Conservation (phyloP, 2,888 invertebrate genomes). For the Abrostola triplasia region DNA sequence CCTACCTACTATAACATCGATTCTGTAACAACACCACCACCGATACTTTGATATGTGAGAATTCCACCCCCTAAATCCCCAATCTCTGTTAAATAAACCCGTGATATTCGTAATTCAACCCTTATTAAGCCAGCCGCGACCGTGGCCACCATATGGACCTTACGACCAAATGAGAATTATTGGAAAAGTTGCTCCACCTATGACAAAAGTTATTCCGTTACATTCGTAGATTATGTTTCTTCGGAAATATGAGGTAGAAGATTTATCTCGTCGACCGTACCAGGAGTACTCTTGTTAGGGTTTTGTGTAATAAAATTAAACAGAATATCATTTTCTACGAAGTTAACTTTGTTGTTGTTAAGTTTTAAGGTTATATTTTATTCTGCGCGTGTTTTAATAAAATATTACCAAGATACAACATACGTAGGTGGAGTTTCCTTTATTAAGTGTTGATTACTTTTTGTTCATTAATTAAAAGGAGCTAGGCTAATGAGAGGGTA, state of each 20-base stretch:
- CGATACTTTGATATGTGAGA: not conserved
- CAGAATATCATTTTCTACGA: not conserved
- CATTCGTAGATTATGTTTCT: not conserved
- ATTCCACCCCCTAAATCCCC: not conserved
- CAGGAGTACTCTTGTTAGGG: too few species aligned
- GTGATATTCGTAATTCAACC: conserved; percentile 11
- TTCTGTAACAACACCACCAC: not conserved
- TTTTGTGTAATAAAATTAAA: not conserved
- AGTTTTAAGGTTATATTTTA: too few species aligned
- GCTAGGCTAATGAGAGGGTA: too few species aligned
- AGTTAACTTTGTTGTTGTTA: too few species aligned
- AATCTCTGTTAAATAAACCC: not conserved
- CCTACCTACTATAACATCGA: too few species aligned
- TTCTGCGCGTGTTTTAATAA: too few species aligned
- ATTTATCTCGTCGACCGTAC: not conserved
- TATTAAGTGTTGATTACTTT: too few species aligned
- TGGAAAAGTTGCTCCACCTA: conserved; percentile 5
- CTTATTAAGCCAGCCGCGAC: conserved; percentile 1
- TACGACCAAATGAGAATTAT: conserved; percentile 1
- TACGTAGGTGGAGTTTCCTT: too few species aligned
- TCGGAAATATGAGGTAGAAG: not conserved
- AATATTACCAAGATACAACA: too few species aligned
- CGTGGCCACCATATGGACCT: not conserved
- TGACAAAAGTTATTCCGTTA: not conserved
- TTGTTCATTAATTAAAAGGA: too few species aligned